Base-by-base conservation (phyloP, 2,888 invertebrate genomes). In the Aethes cnicana region DNA sequence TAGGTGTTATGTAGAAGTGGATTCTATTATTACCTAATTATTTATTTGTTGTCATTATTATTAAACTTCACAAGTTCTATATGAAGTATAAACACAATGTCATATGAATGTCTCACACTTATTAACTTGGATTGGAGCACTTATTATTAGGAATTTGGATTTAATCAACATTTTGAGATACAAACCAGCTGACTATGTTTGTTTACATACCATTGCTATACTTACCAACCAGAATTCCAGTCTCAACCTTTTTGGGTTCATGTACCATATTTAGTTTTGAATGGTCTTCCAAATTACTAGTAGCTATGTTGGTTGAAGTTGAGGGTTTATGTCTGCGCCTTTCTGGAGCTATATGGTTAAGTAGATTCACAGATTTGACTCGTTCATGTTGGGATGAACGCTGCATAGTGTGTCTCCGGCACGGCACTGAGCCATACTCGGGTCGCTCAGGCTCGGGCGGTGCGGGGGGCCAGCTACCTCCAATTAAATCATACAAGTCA, bases 311-410 rank as follows among this genome's bases (percentile, higher is more conserved):
- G 14, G 61, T 61, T 54, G 68, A 58, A 42, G 64, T 66, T 55
- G 66, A 62, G 43, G 66, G 71, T 72, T 74, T 89, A 58, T 71
- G 72, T 20, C 77, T 68, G 61, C 79, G 72, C 54, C 74, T 69
- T 14, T 89, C 86, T 56, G 87, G 81, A 33, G 88, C 80, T 49
- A 93, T 69, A 63, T 93, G 93, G 52, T 90, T 86, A 52, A 93
- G 70, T 26, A 91, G 81, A 74, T 93, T 93, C 3, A 87, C 77
- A 67, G 92, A 93, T 69, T 92, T 93, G 61, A 91, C 84, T 61
- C 93, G 81, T 56, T 87, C 90, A 68, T 76, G 69, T 50, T 77
- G 80, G 25, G 74, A 62, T 39, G 78, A 57, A 47, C 75, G 78
- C 71, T 87, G 86, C 84, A 85, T 86, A 76, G 74, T 87, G 75